Evolutionary conservation across 2,888 invertebrate genomes (phyloP), one percentile per base, ranked within the genome.

Genomic region (Schrankia costaestrigalis): DNA sequence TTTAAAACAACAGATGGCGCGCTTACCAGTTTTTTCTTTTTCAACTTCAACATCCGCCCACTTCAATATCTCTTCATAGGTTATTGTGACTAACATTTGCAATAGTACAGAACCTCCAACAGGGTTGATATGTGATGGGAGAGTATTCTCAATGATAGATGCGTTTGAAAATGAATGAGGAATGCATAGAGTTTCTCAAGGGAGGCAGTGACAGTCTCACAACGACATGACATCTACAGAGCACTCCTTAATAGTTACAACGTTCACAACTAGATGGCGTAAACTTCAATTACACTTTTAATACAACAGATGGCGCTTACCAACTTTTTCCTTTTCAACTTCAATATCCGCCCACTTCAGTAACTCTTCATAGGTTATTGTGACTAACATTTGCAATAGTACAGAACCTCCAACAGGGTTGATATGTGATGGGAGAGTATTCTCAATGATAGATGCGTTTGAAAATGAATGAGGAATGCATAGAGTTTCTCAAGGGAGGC

Each of bases 401-500:
- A 93, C 90, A 0, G 93, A 94, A 6, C 90, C 90, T 2, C 92
- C 92, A 0, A 94, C 89, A 0, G 95, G 95, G 24, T 84, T 89
- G 5, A 93, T 90, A 43, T 93, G 90, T 0, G 93, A 90, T 0
- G 95, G 94, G 9, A 95, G 75, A 2, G 91, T 89, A 26, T 92
- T 91, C 64, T 94, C 92, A 39, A 95, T 69, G 1, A 92, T 73
- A 0, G 84, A 87, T 0, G 93, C 83, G 43, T 91, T 89, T 0
- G 78, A 70, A n/a, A 91, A 74, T 1, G 78, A 78, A 1, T 90
- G 87, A 0, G 94, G 92, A 6, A 93, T 63, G 53, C 93, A 93
- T 71, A 93, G 90, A 8, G 93, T 83, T 56, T 94, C 91, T 1
- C 64, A 93, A 0, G 91, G 91, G 11, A 95, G 76, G 10, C 93